Percentiles rank a stretch among this genome's conserved stretches.
phyloP scores from a whole-genome alignment of 2,797 vertebrate species.

The Sardinella longiceps region DNA sequence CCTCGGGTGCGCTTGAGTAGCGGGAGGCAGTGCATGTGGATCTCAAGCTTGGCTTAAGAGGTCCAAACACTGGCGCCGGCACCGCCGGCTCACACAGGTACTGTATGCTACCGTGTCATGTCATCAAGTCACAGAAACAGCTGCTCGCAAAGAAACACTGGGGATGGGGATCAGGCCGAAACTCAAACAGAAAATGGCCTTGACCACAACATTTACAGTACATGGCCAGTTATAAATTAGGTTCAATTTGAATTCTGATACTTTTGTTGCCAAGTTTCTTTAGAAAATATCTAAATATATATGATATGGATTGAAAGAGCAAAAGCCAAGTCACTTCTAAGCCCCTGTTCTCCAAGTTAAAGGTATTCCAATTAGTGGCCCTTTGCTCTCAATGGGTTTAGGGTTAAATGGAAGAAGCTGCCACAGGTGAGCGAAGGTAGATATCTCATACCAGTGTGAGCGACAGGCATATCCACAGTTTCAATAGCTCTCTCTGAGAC shows the following conservation, averaged over 20 bases:
- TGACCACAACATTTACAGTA: conserved; percentile 6
- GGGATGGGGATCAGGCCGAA: background rate
- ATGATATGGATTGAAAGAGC: background rate
- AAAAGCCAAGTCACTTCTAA: background rate
- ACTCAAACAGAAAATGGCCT: background rate
- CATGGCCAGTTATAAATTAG: background rate
- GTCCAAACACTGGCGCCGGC: conserved; percentile 41
- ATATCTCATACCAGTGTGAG: conserved; percentile 44
- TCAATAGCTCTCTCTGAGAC: conserved; percentile 77
- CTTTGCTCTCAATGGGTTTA: conserved; percentile 44
- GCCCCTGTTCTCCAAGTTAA: background rate
- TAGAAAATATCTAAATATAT: too few species aligned
- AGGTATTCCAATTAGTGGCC: background rate
- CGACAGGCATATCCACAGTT: conserved; percentile 49
- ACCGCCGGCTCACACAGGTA: conserved; percentile 41
- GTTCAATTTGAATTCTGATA: conserved; percentile 1
- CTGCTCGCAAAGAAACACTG: conserved; percentile 24
- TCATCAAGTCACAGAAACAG: conserved; percentile 19
- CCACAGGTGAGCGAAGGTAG: conserved; percentile 43
- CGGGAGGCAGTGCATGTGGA: conserved; percentile 16
- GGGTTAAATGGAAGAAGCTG: conserved; percentile 48
- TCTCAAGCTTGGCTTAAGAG: conserved; percentile 46
- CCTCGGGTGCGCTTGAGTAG: conserved; percentile 30
- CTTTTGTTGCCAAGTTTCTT: background rate
- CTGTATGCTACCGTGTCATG: conserved; percentile 15